A percentile compares a stretch with the other conserved stretches of the same genome.
phyloP scores from a whole-genome alignment of 2,888 invertebrate species.

The Macaria liturata region DNA sequence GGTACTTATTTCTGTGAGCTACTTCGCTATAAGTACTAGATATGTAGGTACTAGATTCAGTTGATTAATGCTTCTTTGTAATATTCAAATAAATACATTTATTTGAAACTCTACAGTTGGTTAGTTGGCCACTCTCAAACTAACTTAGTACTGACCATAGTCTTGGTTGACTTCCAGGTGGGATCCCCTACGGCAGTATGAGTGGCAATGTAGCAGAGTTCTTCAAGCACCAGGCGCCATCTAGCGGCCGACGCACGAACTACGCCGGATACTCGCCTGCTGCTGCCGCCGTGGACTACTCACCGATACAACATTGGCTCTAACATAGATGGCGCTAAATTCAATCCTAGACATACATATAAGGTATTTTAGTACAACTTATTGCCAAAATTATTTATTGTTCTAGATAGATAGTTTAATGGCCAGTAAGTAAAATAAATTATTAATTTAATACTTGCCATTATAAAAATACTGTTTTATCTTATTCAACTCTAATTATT shows the following conservation, averaged over 20 bases:
- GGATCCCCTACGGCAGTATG: constrained; percentile 85
- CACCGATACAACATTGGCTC: constrained; percentile 66
- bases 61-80: no score
- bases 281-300: constrained; percentile 46
- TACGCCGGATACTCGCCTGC: constrained; percentile 33
- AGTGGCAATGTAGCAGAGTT: constrained; percentile 83
- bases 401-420: constrained; percentile 15
- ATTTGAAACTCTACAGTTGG: no score
- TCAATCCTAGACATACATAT: constrained; percentile 3
- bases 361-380: background rate
- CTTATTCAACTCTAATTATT: background rate
- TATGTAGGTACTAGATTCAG: no score
- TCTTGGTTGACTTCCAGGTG: constrained; percentile 66
- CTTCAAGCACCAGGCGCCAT: constrained; percentile 55
- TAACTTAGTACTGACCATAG: no score
- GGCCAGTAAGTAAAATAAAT: constrained; percentile 2
- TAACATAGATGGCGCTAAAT: constrained; percentile 52
- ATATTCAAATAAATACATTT: no score
- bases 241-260: constrained; percentile 49
- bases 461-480: background rate
- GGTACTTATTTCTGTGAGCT: no score
- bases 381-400: constrained; percentile 22
- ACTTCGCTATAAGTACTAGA: no score
- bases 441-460: background rate
- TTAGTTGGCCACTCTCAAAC: no score